These are phyloP conservation scores for Parapristionchus giblindavisi DNA, from an alignment of 2,888 invertebrate species.

Conservation along the genomic window DNA sequence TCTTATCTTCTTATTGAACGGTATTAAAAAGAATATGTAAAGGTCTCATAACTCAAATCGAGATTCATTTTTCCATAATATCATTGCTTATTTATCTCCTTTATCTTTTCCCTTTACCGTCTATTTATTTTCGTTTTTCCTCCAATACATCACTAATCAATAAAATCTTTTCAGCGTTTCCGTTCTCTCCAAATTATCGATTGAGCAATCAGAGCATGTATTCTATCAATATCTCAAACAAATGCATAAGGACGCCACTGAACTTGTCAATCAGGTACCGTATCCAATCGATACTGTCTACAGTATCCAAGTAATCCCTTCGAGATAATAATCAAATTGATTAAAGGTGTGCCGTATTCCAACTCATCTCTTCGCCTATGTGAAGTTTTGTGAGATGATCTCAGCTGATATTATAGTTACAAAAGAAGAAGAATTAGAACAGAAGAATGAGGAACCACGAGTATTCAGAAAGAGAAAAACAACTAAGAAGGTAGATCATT, in stretches of 20 bases:
- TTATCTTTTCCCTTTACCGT: too few species aligned
- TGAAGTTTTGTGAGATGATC: slow-evolving; percentile 75
- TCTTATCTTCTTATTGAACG: too few species aligned
- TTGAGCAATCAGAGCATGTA: background rate
- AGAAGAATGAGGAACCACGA: slow-evolving; percentile 5
- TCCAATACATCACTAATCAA: too few species aligned
- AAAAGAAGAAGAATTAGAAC: slow-evolving; percentile 19
- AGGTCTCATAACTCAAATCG: too few species aligned
- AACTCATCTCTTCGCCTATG: slow-evolving; percentile 77
- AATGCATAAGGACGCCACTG: slow-evolving; percentile 34
- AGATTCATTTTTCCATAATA: too few species aligned
- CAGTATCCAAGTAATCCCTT: background rate
- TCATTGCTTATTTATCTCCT: too few species aligned
- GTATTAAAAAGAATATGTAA: too few species aligned
- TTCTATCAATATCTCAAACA: slow-evolving; percentile 16
- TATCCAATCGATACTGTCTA: background rate
- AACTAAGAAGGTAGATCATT: background rate
- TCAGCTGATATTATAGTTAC: slow-evolving; percentile 42
- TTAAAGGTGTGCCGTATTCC: slow-evolving; percentile 76
- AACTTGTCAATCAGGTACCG: slow-evolving; percentile 24
- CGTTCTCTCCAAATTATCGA: background rate
- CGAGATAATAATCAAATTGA: slow-evolving; percentile 71
- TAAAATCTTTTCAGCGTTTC: slow-evolving; percentile 25
- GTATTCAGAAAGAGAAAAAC: slow-evolving; percentile 16
- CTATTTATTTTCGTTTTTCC: too few species aligned